These are phyloP conservation scores for Astreopora myriophthalma DNA, from an alignment of 64 coral and sea anemone genomes.

Conservation along the genomic window DNA sequence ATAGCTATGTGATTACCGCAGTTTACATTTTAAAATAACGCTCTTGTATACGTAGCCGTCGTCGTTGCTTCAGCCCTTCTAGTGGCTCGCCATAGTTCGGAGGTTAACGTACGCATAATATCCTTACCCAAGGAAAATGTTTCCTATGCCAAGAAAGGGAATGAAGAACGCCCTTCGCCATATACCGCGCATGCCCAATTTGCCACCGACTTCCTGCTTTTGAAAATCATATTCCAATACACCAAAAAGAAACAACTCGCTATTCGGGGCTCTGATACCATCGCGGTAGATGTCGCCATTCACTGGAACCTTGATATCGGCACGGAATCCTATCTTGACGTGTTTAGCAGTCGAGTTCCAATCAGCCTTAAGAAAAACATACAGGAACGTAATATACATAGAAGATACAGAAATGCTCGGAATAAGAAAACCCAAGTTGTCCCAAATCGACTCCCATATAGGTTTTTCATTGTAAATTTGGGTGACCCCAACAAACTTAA, in stretches of 20 bases:
- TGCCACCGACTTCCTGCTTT: slow-evolving; percentile 66
- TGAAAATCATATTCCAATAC: slow-evolving; percentile 75
- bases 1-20: too few species aligned
- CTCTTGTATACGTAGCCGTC: too few species aligned
- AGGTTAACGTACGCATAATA: not conserved
- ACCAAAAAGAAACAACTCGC: slow-evolving; percentile 75
- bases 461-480: too few species aligned
- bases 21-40: too few species aligned
- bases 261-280: slow-evolving; percentile 73
- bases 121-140: slow-evolving; percentile 79
- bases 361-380: slow-evolving; percentile 58
- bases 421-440: too few species aligned
- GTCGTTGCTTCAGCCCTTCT: too few species aligned
- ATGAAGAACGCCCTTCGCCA: slow-evolving; percentile 84
- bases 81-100: too few species aligned
- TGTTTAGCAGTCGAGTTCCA: slow-evolving; percentile 62
- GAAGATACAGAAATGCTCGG: not conserved
- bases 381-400: not conserved
- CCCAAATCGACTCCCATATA: too few species aligned
- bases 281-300: slow-evolving; percentile 81
- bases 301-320: slow-evolving; percentile 86
- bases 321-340: slow-evolving; percentile 76
- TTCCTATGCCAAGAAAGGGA: slow-evolving; percentile 71
- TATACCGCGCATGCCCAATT: slow-evolving; percentile 84
- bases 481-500: too few species aligned